Evolutionary conservation across 1,140 invertebrate genomes (phyloP).

Genomic region (Dryas iulia): DNA sequence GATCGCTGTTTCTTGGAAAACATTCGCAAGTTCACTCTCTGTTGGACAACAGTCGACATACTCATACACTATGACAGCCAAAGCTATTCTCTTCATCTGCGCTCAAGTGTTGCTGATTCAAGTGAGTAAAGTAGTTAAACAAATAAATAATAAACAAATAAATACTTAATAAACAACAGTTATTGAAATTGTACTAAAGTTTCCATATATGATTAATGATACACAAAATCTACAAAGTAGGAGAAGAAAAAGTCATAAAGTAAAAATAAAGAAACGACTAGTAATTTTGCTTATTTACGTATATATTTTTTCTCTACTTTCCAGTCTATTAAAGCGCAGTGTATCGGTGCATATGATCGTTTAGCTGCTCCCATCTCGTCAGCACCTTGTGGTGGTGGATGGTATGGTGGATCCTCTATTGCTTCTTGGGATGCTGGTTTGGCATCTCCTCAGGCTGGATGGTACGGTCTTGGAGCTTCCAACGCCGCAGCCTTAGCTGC

Average conservation of each 20-base stretch:
- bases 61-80: background rate
- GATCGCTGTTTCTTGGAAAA: background rate
- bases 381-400: background rate
- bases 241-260: no score
- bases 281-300: no score
- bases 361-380: background rate
- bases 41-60: background rate
- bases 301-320: no score
- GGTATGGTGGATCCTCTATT: background rate
- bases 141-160: no score
- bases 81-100: background rate
- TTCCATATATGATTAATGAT: no score
- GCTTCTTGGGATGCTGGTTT: conserved; percentile 1
- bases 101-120: background rate
- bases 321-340: conserved; percentile 21
- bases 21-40: background rate
- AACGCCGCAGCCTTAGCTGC: conserved; percentile 25
- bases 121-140: background rate
- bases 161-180: no score
- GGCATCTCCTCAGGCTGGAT: background rate
- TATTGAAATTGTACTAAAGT: no score
- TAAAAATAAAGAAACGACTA: no score
- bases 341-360: background rate
- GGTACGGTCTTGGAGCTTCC: background rate
- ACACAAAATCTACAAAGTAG: no score